phyloP scores from a whole-genome alignment of 2,888 invertebrate species.

The Bimastos eiseni region DNA sequence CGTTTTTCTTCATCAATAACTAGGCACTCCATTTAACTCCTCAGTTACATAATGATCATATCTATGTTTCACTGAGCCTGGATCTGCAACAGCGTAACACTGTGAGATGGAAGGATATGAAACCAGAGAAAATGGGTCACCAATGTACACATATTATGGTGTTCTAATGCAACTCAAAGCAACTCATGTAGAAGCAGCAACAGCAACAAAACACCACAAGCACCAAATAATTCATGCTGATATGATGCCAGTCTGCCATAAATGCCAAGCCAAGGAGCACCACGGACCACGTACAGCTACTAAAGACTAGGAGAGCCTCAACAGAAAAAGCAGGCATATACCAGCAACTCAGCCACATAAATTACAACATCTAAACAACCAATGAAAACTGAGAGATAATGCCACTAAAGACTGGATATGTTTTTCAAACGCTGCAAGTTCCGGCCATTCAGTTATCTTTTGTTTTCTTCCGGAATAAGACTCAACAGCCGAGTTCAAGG shows the following conservation, averaged over 20 bases:
- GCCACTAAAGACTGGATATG: neutral
- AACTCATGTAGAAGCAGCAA: neutral
- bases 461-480: neutral
- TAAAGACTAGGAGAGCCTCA: neutral
- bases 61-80: neutral
- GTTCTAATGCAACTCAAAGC: neutral
- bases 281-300: neutral
- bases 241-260: neutral
- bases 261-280: conserved; percentile 13
- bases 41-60: neutral
- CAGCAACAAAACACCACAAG: too few species aligned
- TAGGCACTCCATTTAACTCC: neutral
- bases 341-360: neutral
- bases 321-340: neutral
- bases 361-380: neutral
- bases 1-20: too few species aligned
- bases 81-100: too few species aligned
- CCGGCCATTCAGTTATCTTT: neutral
- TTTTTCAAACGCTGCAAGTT: neutral
- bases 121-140: neutral
- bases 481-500: neutral
- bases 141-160: neutral
- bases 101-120: neutral
- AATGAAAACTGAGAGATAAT: neutral
- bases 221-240: neutral